Evolutionary conservation across 2,113 vertebrate species (phyloP).

Genomic region (Sapajus apella): DNA sequence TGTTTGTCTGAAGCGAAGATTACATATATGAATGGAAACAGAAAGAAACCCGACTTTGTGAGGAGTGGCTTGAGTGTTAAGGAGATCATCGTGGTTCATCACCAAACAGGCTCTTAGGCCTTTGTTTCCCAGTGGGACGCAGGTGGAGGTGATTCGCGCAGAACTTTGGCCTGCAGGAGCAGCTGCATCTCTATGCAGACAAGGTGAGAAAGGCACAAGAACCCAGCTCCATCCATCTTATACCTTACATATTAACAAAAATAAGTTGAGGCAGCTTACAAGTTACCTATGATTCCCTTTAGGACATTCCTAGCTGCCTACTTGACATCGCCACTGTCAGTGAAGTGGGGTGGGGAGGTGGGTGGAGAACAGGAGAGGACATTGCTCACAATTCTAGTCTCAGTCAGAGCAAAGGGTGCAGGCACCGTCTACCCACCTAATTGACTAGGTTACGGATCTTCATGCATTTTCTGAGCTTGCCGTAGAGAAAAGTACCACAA

Average conservation of each 20-base stretch:
- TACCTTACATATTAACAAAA: background rate
- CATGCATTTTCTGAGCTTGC: background rate
- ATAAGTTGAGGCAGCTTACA: background rate
- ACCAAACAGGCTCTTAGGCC: background rate
- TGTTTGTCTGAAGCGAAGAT: background rate
- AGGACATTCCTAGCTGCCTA: too few relatives aligned
- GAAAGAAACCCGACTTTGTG: background rate
- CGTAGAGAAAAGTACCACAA: background rate
- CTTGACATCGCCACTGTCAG: background rate
- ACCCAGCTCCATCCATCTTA: background rate
- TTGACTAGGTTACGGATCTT: background rate
- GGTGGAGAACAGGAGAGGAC: background rate
- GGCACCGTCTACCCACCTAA: background rate
- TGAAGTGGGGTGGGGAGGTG: background rate
- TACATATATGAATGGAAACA: background rate
- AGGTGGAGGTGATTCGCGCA: background rate
- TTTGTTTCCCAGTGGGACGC: background rate
- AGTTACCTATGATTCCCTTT: background rate
- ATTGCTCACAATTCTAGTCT: background rate
- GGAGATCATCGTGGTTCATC: background rate
- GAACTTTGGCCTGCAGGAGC: background rate
- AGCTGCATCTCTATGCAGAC: fast-evolving
- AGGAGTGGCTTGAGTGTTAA: background rate
- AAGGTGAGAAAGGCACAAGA: background rate
- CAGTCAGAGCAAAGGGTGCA: background rate